Evolutionary conservation across 2,113 vertebrate species (phyloP), one percentile per base, ranked within the genome.

Genomic region (Oreochromis spilurus): DNA sequence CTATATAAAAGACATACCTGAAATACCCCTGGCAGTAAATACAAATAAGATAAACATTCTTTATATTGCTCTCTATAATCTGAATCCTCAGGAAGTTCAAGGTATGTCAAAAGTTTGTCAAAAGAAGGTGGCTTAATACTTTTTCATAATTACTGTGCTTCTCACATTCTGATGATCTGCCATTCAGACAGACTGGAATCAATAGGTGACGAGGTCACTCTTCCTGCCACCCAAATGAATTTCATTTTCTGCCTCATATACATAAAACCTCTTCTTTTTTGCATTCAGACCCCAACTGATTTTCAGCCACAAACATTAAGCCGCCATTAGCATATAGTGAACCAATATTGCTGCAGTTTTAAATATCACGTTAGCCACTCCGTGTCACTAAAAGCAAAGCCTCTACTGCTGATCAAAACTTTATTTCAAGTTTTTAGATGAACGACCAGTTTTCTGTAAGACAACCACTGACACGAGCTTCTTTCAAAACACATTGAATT

Each of bases 131-230:
- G 31, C 62, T 84, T 62, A 80, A 90, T 38, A 91, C 84, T 90
- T 90, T 88, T 85, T 89, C 31, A 34, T 82, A 89, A 91, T 94
- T 89, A 91, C 89, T 91, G 82, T 94, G 80, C 93, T 45, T 85
- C 86, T 94, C 91, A 94, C 93, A 90, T 75, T 29, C 86, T 72
- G 83, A 87, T 58, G 89, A 89, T 83, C 81, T 81, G 82, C 88
- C 75, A 36, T 86, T 92, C 82, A 81, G 84, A 90, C 85, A 80
- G 90, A 55, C 82, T 52, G 55, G 53, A 92, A 96, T 95, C 94
- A 87, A 96, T 95, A 91, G 84, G 93, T 93, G 89, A 88, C 50
- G 57, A 90, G 94, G 93, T 94, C 87, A 84, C 53, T 84, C 81
- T 82, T 85, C 40, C 81, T 86, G 88, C 84, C 89, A 86, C 57